Percentiles rank a stretch among this genome's conserved stretches.
Evolutionary conservation across 2,888 invertebrate species (phyloP).

Genomic region (Harpalus rufipes): DNA sequence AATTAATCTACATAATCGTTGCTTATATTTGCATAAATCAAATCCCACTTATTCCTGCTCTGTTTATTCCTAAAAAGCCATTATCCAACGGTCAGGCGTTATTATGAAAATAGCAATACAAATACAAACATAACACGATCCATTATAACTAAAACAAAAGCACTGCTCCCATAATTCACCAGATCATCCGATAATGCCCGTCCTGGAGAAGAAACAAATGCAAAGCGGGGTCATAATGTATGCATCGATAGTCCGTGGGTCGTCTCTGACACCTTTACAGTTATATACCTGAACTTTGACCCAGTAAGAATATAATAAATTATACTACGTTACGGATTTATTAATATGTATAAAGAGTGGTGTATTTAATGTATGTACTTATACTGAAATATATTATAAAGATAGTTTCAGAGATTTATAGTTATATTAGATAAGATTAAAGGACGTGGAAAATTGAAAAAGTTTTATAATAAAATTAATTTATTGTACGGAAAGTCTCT

Average conservation of each 20-base stretch:
- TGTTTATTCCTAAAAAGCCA: constrained; percentile 21
- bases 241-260: constrained; percentile 1
- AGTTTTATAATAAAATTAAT: constrained; percentile 1
- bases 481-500: background rate
- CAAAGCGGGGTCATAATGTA: constrained; percentile 4
- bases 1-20: too few species aligned
- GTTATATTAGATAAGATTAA: background rate
- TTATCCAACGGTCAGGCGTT: constrained; percentile 3
- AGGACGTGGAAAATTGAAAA: background rate
- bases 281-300: constrained; percentile 23
- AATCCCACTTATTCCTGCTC: background rate
- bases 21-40: background rate
- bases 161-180: constrained; percentile 29
- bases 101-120: constrained; percentile 41
- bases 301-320: constrained; percentile 2
- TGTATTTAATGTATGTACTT: background rate
- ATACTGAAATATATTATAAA: background rate
- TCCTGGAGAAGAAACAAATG: constrained; percentile 12
- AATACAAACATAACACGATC: constrained; percentile 16
- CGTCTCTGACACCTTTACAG: background rate
- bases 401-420: background rate
- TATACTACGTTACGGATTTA: background rate
- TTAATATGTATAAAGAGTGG: background rate
- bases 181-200: constrained; percentile 34
- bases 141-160: constrained; percentile 40